Evolutionary conservation across 2,888 invertebrate genomes (phyloP).

Genomic region (Rapana venosa): DNA sequence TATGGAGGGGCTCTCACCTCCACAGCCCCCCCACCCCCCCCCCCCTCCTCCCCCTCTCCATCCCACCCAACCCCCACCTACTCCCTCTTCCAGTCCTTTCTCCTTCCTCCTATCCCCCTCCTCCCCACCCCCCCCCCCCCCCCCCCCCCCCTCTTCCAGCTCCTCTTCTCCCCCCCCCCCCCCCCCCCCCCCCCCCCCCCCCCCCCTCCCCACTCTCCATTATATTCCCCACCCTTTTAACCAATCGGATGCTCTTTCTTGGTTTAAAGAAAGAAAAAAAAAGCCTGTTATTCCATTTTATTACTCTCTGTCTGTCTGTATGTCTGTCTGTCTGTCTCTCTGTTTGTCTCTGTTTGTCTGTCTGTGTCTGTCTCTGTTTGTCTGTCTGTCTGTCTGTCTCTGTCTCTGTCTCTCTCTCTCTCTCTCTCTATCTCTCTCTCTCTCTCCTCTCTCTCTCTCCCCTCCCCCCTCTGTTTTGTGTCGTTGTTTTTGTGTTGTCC

Average conservation of each 20-base stretch:
- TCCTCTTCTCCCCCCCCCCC: not conserved
- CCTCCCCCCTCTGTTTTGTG: too few relatives aligned
- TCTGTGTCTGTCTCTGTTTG: not conserved
- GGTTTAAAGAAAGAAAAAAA: too few relatives aligned
- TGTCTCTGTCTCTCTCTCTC: not conserved
- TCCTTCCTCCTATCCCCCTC: not conserved
- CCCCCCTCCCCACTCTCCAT: not conserved
- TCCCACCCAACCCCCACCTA: too few relatives aligned
- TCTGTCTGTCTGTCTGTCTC: not conserved
- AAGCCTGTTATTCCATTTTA: too few relatives aligned
- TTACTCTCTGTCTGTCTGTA: not conserved
- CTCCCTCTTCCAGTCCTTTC: not conserved
- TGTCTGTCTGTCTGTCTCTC: not conserved
- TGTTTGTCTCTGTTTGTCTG: not conserved
- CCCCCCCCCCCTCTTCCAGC: not conserved
- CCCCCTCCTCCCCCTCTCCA: not conserved
- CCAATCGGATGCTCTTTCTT: too few relatives aligned
- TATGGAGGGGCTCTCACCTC: conserved; percentile 28
- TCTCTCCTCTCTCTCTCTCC: not conserved
- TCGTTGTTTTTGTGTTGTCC: too few relatives aligned
- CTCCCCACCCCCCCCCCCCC: not conserved
- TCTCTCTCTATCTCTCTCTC: not conserved
- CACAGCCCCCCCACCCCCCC: not conserved
- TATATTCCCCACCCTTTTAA: not conserved
- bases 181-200: not conserved